phyloP scores from a whole-genome alignment of 1,140 invertebrate genomes.

The Platyscapa corneri region DNA sequence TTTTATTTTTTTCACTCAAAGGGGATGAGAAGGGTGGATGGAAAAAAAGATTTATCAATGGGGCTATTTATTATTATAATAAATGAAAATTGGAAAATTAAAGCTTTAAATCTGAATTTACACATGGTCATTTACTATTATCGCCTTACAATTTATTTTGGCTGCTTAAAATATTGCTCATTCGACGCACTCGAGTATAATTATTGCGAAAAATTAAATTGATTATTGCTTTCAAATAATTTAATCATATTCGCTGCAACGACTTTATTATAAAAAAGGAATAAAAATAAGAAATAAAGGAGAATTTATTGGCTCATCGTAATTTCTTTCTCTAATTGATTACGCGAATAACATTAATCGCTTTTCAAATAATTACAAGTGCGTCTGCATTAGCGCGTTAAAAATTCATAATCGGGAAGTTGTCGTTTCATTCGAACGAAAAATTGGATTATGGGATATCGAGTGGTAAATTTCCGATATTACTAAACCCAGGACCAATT shows the following conservation, averaged over 20 bases:
- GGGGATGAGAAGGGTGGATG: too few species aligned
- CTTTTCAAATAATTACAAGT: too few species aligned
- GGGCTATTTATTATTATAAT: not conserved
- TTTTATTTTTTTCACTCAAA: not conserved
- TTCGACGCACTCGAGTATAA: too few species aligned
- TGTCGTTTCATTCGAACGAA: not conserved
- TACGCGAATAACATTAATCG: not conserved
- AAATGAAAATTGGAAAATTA: conserved; percentile 25
- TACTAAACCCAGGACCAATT: not conserved
- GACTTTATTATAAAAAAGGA: not conserved
- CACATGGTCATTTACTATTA: not conserved
- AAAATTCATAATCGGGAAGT: not conserved
- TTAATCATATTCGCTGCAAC: not conserved
- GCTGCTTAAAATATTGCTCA: not conserved
- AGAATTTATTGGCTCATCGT: not conserved
- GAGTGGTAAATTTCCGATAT: conserved; percentile 32
- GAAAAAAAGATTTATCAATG: not conserved
- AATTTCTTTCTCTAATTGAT: not conserved
- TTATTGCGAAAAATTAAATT: not conserved
- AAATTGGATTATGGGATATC: conserved; percentile 30
- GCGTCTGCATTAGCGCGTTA: too few species aligned
- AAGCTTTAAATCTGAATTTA: conserved; percentile 9
- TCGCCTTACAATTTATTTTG: not conserved
- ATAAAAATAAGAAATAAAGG: not conserved
- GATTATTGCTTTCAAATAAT: conserved; percentile 9